Evolutionary conservation across 1,140 invertebrate genomes (phyloP).

Genomic region (Cotesia vestalis): DNA sequence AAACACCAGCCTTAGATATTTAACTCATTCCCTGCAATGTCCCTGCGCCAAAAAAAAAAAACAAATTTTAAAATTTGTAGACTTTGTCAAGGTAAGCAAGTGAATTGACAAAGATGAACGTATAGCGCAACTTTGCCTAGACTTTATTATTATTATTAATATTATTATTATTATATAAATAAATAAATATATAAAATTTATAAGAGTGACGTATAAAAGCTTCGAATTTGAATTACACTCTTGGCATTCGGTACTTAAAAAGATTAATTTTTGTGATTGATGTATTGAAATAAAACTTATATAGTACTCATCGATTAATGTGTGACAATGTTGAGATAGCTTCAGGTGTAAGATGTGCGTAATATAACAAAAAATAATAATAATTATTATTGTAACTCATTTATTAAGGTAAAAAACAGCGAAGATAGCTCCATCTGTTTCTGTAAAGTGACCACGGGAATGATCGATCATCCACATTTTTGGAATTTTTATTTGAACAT

Average conservation of each 20-base stretch:
- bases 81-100: not conserved
- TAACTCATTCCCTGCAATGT: constrained; percentile 4
- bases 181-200: too few relatives aligned
- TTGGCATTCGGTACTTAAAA: constrained; percentile 33
- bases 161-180: constrained; percentile 13
- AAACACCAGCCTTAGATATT: constrained; percentile 20
- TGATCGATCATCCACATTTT: too few relatives aligned
- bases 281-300: not conserved
- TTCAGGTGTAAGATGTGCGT: not conserved
- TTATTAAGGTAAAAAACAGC: too few relatives aligned
- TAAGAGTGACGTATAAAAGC: constrained; percentile 29
- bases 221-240: constrained; percentile 31
- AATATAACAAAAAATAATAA: not conserved
- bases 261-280: constrained; percentile 8
- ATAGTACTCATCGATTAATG: constrained; percentile 4
- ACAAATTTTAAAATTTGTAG: too few relatives aligned
- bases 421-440: too few relatives aligned
- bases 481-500: too few relatives aligned
- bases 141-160: constrained; percentile 15
- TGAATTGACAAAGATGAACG: not conserved
- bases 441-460: too few relatives aligned
- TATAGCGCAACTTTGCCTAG: not conserved
- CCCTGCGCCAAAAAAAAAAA: constrained; percentile 22
- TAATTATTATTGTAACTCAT: too few relatives aligned
- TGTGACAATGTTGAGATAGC: not conserved